Base-by-base conservation (phyloP, 2,888 invertebrate genomes). In the Epiblema foenella region DNA sequence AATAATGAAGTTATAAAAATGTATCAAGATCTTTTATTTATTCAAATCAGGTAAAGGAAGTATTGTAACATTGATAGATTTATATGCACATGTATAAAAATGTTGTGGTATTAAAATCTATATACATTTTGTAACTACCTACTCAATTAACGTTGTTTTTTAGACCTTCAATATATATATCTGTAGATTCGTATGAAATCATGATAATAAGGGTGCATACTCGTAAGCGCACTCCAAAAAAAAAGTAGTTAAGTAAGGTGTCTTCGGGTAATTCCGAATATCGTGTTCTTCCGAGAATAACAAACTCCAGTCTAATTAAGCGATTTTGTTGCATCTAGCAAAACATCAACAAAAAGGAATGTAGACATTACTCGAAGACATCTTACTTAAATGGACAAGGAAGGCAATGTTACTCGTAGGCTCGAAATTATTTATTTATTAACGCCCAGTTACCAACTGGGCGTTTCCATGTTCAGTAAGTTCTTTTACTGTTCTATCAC, bases 81-180 rank as follows among this genome's bases (percentile, higher is more conserved):
- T 79, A 83, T 82, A 78, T 85, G 83, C 83, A 81, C 83, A 83
- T 83, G 87, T 91, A 91, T 88, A 90, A 91, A 90, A 91, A 82
- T 78, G 82, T 85, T 84, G 80, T 81, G 76, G 77, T 80, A 83
- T 84, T 83, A 83, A 86, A 85, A 83, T 83, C 76, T 91, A 90
- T 91, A 79, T 90, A 90, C 89, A 90, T 81, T 85, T 81, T 82
- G 85, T 83, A 81, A 85, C 85, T 87, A 89, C 77, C 84, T 90
- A 90, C 82, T 77, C 73, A 79, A 86, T 84, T 78, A 81, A 85
- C 84, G 84, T 87, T 86, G 84, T 85, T 82, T 62, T 79, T 78
- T 81, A 84, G 83, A 87, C 83, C 83, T 81, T 85, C 81, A 75
- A 76, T 46, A 54, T 46, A 52, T 12, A 11, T 52, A 74, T n/a